phyloP scores from a whole-genome alignment of 2,888 invertebrate species.

The Sepiola atlantica region DNA sequence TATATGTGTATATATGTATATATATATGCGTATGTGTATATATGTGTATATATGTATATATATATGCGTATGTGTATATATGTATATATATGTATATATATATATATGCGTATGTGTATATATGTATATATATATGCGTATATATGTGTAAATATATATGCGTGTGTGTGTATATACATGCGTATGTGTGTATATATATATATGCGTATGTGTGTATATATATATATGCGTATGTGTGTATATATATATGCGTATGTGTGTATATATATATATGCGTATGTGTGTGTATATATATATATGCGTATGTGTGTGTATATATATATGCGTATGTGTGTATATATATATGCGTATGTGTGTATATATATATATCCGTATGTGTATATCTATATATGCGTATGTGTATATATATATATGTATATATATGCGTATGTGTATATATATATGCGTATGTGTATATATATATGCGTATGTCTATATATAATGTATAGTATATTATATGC shows the following conservation, averaged over 20 bases:
- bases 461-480: background rate
- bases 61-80: no score
- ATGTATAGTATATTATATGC: background rate
- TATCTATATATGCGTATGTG: background rate
- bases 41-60: no score
- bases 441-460: background rate
- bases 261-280: background rate
- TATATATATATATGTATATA: constrained; percentile 8
- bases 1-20: no score
- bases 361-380: background rate
- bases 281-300: background rate
- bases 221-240: background rate
- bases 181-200: background rate
- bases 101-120: no score
- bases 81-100: no score
- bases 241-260: background rate
- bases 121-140: no score
- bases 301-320: background rate
- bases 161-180: no score
- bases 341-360: background rate
- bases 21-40: no score
- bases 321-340: background rate
- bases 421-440: background rate
- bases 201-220: constrained; percentile 77
- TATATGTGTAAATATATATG: no score